These are phyloP conservation scores for Enoplosus armatus DNA, from an alignment of 2,797 vertebrate species.

Conservation along the genomic window DNA sequence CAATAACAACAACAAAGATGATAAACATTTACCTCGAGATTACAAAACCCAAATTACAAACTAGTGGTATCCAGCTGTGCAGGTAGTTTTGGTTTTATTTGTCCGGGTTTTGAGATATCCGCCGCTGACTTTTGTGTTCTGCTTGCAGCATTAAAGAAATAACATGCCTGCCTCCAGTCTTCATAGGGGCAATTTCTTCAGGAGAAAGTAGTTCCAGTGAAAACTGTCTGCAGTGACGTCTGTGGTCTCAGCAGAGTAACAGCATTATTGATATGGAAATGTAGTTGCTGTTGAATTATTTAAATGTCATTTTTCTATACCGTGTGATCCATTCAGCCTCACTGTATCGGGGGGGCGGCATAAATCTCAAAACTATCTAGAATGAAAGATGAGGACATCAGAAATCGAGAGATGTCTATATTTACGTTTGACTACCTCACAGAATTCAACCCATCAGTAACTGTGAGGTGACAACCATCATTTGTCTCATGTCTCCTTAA, in stretches of 20 bases:
- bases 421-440: constrained; percentile 2
- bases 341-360: background rate
- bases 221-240: background rate
- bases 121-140: background rate
- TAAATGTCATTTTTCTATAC: background rate
- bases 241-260: background rate
- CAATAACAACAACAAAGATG: background rate
- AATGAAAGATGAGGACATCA: background rate
- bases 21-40: background rate
- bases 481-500: constrained; percentile 31
- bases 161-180: background rate
- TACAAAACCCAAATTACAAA: no score
- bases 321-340: background rate
- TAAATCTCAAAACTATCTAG: constrained; percentile 8
- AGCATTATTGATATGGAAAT: background rate
- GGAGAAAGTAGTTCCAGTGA: background rate
- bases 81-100: background rate
- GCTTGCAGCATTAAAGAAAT: background rate
- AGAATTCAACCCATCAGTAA: constrained; percentile 7
- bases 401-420: background rate
- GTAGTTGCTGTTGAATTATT: background rate
- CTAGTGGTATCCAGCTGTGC: background rate
- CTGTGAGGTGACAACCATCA: background rate
- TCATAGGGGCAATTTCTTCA: background rate
- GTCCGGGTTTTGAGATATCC: background rate